These are phyloP conservation scores for Platyrinchus mystaceus DNA, from an alignment of 2,797 vertebrate genomes.

Conservation along the genomic window DNA sequence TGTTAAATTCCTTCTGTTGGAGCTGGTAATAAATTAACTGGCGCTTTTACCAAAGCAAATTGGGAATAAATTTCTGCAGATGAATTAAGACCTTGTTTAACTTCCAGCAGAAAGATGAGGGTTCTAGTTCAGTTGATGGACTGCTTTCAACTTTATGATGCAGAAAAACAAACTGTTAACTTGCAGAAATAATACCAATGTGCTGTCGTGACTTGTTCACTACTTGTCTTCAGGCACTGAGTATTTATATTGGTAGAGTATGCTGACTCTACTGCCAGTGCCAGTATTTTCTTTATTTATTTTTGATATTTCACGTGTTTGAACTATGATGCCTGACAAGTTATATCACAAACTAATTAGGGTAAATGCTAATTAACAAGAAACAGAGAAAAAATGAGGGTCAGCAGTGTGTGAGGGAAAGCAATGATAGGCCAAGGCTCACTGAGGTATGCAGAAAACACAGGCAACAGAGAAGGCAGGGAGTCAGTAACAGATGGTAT, in stretches of 20 bases:
- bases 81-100: conserved; percentile 46
- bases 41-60: conserved; percentile 9
- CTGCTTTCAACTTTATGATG: conserved; percentile 26
- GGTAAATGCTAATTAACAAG: conserved; percentile 3
- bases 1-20: neutral
- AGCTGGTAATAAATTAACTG: conserved; percentile 47
- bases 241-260: conserved; percentile 42
- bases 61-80: neutral
- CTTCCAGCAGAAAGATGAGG: conserved; percentile 27
- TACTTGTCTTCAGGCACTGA: neutral
- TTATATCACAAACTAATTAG: neutral
- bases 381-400: conserved; percentile 20
- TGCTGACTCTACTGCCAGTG: neutral
- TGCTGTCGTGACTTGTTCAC: conserved; percentile 26
- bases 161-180: conserved; percentile 54
- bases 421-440: neutral
- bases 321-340: neutral
- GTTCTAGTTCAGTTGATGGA: conserved; percentile 37
- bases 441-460: neutral
- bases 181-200: conserved; percentile 1
- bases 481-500: neutral
- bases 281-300: conserved; percentile 32
- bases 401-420: neutral
- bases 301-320: conserved; percentile 15
- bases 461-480: neutral